Evolutionary conservation across 2,113 vertebrate species (phyloP), one percentile per base, ranked within the genome.

Genomic region (Oenanthe melanoleuca): DNA sequence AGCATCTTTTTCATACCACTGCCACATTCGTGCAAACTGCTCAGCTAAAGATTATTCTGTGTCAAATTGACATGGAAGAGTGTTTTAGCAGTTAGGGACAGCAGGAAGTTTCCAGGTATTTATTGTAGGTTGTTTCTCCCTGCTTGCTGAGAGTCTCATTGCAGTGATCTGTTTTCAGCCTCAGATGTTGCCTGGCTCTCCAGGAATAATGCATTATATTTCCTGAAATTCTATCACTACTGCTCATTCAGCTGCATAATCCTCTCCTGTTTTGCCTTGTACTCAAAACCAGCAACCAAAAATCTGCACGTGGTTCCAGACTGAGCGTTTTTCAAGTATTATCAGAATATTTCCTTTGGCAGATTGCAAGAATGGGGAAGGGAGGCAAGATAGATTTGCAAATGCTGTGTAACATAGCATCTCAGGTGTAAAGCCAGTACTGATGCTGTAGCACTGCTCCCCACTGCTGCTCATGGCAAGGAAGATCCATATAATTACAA

Each of bases 231-330:
- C 55, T 92, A 94, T 88, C 79, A 12, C 42, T 80, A 25, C 25
- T 80, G 74, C 74, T 95, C 71, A 80, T 93, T 95, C 71, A 86
- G 55, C 90, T 73, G 38, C 63, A 55, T 93, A 94, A 92, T 94
- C 88, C 75, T 77, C 50, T 92, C 50, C 63, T 95, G 47, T 73
- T 94, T 92, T 92, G 71, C 38, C 78, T 96, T 72, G 20, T 87
- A 50, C 71, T 80, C 31, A 29, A 71, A 93, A 92, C 49, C 45
- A 86, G 38, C 25, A 73, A 90, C 25, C 1, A 12, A 80, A 84
- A 94, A 70, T 49, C 71, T 88, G 71, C 63, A 70, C 8, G 19
- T 88, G 63, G 88, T 89, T 78, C 64, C 55, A 82, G 63, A 77
- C 25, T 82, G 88, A 88, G 57, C 6, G 3, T 42, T 82, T 93